phyloP scores from a whole-genome alignment of 2,113 vertebrate genomes.

The Thunnus maccoyii region DNA sequence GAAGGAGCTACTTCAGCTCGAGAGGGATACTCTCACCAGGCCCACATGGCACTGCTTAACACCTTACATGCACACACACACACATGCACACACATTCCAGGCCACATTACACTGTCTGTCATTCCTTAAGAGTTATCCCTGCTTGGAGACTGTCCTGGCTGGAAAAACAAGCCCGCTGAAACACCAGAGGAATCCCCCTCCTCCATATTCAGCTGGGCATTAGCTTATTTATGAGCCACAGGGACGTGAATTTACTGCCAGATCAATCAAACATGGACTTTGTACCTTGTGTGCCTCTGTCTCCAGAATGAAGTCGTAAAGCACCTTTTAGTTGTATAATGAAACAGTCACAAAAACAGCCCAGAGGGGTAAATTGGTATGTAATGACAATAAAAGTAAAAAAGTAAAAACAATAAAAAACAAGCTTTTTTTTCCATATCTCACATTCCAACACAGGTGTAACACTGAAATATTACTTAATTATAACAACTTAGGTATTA shows the following conservation, averaged over 20 bases:
- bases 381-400: slow-evolving; percentile 63
- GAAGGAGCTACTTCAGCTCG: slow-evolving; percentile 89
- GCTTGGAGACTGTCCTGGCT: slow-evolving; percentile 78
- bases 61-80: slow-evolving; percentile 52
- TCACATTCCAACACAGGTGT: slow-evolving; percentile 39
- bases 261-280: slow-evolving; percentile 80
- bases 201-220: slow-evolving; percentile 81
- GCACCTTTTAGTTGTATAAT: slow-evolving; percentile 77
- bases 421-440: neutral
- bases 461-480: neutral
- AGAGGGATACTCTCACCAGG: slow-evolving; percentile 76
- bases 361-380: slow-evolving; percentile 73
- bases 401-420: slow-evolving; percentile 46
- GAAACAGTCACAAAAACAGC: slow-evolving; percentile 74
- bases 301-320: slow-evolving; percentile 76
- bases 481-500: neutral
- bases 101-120: slow-evolving; percentile 79
- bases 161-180: slow-evolving; percentile 77
- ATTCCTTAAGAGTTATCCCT: slow-evolving; percentile 82
- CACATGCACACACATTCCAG: slow-evolving; percentile 71
- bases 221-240: slow-evolving; percentile 82
- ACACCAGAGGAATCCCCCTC: slow-evolving; percentile 75
- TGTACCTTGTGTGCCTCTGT: slow-evolving; percentile 70
- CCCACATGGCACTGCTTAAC: slow-evolving; percentile 83
- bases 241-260: slow-evolving; percentile 79